Evolutionary conservation across 2,113 vertebrate genomes (phyloP).

Genomic region (Sebastes fasciatus): DNA sequence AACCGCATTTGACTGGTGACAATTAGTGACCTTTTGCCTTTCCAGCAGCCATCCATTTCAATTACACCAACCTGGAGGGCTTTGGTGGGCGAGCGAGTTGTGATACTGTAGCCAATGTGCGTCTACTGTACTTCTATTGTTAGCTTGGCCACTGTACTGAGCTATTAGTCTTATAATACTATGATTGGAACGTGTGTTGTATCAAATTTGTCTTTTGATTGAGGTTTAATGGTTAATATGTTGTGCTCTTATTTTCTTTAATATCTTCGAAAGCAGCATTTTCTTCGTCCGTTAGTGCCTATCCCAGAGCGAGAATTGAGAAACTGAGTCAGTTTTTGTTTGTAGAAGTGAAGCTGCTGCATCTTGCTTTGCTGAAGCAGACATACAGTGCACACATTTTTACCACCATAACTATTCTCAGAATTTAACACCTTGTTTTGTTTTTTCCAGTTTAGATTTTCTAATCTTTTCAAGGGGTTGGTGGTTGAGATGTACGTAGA

Average conservation of each 20-base stretch:
- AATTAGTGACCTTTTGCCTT: slow-evolving; percentile 83
- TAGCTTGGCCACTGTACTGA: neutral
- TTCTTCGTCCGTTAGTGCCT: neutral
- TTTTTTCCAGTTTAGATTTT: slow-evolving; percentile 11
- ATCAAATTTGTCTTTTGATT: neutral
- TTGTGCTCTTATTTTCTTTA: neutral
- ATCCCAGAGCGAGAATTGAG: neutral
- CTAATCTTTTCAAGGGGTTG: slow-evolving; percentile 27
- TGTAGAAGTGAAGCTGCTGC: slow-evolving; percentile 1
- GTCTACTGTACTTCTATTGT: slow-evolving; percentile 25
- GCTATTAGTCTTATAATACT: neutral
- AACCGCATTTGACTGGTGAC: slow-evolving; percentile 84
- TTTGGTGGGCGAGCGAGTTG: slow-evolving; percentile 36
- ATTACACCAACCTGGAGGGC: slow-evolving; percentile 64
- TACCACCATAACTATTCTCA: slow-evolving; percentile 50
- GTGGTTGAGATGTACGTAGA: slow-evolving; percentile 40
- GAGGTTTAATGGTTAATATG: neutral
- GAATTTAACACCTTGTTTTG: slow-evolving; percentile 38
- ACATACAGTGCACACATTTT: slow-evolving; percentile 5
- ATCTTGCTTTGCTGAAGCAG: neutral
- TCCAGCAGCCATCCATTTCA: slow-evolving; percentile 79
- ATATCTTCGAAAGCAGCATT: neutral
- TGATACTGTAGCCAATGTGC: slow-evolving; percentile 32
- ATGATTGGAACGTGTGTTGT: neutral
- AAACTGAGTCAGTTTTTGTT: neutral